Evolutionary conservation across 2,888 invertebrate species (phyloP).

Genomic region (Synanthedon formicaeformis): DNA sequence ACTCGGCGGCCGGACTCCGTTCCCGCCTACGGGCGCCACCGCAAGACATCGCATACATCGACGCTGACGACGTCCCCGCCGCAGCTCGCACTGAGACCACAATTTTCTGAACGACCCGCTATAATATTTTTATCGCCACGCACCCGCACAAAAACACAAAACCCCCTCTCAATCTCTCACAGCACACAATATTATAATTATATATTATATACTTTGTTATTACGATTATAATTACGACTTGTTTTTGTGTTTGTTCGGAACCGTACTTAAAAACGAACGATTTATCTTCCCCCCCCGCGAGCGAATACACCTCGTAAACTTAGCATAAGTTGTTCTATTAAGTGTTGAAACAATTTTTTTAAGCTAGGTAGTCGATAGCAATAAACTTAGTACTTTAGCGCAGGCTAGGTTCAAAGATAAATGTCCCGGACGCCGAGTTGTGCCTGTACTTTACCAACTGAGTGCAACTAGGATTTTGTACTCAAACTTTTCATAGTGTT

Average conservation of each 20-base stretch:
- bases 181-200: background rate
- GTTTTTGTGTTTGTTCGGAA: slow-evolving; percentile 5
- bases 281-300: slow-evolving; percentile 21
- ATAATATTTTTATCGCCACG: slow-evolving; percentile 8
- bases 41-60: slow-evolving; percentile 87
- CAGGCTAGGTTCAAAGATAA: background rate
- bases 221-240: background rate
- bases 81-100: slow-evolving; percentile 17
- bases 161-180: slow-evolving; percentile 6
- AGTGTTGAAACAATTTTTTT: slow-evolving; percentile 45
- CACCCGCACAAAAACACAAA: slow-evolving; percentile 25
- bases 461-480: slow-evolving; percentile 7
- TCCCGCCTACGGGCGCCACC: slow-evolving; percentile 81
- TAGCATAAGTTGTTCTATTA: slow-evolving; percentile 41
- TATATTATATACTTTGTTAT: background rate
- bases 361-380: slow-evolving; percentile 49
- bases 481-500: slow-evolving; percentile 6
- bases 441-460: slow-evolving; percentile 13
- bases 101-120: slow-evolving; percentile 8
- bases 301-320: background rate
- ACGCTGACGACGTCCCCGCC: slow-evolving; percentile 73
- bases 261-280: slow-evolving; percentile 35
- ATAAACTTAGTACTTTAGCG: slow-evolving; percentile 24
- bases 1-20: slow-evolving; percentile 95
- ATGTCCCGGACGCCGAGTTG: slow-evolving; percentile 20